These are phyloP conservation scores for Monochamus alternatus DNA, from an alignment of 2,888 invertebrate species.

Conservation along the genomic window DNA sequence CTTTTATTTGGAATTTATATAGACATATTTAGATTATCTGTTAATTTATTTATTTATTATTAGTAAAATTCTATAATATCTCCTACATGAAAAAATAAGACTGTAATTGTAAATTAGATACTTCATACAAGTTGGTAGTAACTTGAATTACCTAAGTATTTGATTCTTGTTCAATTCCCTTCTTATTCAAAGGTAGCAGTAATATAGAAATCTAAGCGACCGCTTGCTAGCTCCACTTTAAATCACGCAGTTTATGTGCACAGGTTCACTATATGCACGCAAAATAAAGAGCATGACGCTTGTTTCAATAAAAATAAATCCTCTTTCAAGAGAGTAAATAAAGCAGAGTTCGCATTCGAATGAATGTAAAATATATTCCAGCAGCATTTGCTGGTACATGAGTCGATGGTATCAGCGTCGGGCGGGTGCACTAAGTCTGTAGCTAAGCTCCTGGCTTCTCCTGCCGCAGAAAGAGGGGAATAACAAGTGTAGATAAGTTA, in stretches of 20 bases:
- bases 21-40: too few species aligned
- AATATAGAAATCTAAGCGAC: too few species aligned
- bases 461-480: conserved; percentile 30
- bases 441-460: conserved; percentile 36
- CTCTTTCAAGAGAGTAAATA: conserved; percentile 26
- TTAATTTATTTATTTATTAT: too few species aligned
- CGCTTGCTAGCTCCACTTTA: too few species aligned
- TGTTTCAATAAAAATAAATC: conserved; percentile 34
- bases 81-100: too few species aligned
- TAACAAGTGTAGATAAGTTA: conserved; percentile 38
- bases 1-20: too few species aligned
- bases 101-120: too few species aligned
- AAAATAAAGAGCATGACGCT: conserved; percentile 29
- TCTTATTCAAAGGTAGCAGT: too few species aligned
- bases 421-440: conserved; percentile 36
- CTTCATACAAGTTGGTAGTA: too few species aligned
- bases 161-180: too few species aligned
- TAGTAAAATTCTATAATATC: too few species aligned
- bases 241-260: not conserved
- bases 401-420: conserved; percentile 32
- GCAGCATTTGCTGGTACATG: conserved; percentile 36
- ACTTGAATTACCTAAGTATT: too few species aligned
- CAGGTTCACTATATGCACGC: not conserved
- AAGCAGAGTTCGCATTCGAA: conserved; percentile 35
- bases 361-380: conserved; percentile 37